Evolutionary conservation across 2,797 vertebrate species (phyloP).

Genomic region (Dallia pectoralis): DNA sequence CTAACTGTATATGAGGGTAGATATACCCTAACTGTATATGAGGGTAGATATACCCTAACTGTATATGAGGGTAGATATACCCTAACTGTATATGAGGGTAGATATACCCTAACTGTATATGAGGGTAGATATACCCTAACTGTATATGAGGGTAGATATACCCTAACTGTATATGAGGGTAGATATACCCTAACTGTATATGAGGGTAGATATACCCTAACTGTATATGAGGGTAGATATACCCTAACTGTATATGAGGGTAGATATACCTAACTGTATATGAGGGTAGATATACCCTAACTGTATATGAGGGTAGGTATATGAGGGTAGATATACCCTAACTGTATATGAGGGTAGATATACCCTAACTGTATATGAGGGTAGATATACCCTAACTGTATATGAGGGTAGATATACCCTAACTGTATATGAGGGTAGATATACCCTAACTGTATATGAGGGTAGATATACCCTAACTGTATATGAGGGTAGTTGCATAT

Average conservation of each 20-base stretch:
- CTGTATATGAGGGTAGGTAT: slow-evolving; percentile 5
- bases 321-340: too few relatives aligned
- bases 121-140: not conserved
- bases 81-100: slow-evolving; percentile 9
- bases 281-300: not conserved
- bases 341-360: not conserved
- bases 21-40: slow-evolving; percentile 12
- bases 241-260: slow-evolving; percentile 5
- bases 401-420: not conserved
- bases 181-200: slow-evolving; percentile 10
- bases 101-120: too few relatives aligned
- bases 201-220: too few relatives aligned
- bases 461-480: slow-evolving; percentile 6
- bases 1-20: not conserved
- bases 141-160: slow-evolving; percentile 10
- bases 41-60: too few relatives aligned
- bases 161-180: not conserved
- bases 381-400: too few relatives aligned
- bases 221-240: not conserved
- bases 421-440: slow-evolving; percentile 9
- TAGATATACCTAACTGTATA: too few relatives aligned
- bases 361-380: slow-evolving; percentile 5
- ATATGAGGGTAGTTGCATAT: not conserved
- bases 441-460: not conserved
- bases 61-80: not conserved